Base-by-base conservation (phyloP, 1,140 invertebrate genomes). In the Lordiphosa mommai region DNA sequence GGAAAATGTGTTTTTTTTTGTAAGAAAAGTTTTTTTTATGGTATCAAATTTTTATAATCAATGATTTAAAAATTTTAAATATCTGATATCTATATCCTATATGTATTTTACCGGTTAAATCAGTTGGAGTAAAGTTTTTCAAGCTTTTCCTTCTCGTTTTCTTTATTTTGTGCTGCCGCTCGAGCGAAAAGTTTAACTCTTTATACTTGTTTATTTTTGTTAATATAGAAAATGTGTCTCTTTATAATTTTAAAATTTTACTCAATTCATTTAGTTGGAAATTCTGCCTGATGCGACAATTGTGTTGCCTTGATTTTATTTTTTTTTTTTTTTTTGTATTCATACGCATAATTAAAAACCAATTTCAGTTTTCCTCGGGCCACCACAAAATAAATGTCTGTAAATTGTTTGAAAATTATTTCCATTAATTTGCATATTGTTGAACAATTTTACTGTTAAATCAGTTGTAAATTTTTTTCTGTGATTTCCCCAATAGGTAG, bases 391-490 rank as follows among this genome's bases (percentile, higher is more conserved):
- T 48, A 8, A 8, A 14, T 17, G 9, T 16, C 23, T 61, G 69
- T 46, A 71, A 69, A 57, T 66, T 61, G 53, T 60, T 64, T 56
- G 50, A 56, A 79, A 64, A 72, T 72, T 33, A 77, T 76, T 72
- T 43, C 50, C 72, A 43, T 58, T 72, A 30, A 79, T 59, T 77
- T 77, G 52, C 72, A 67, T 56, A 61, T 34, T 37, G 34, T 34
- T 57, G 53, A 9, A 46, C 52, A 52, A 69, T 72, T 64, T 79
- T 73, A 69, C 69, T 80, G 64, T 69, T 80, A 69, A 79, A 79
- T 79, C 74, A 67, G 64, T 79, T 79, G 74, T 79, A 65, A 69
- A 80, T 69, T 80, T 50, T 61, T 64, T 55, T n/a, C n/a, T n/a
- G n/a, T n/a, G n/a, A n/a, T n/a, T n/a, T n/a, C n/a, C n/a, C n/a